Conservation (phyloP, 2,113 vertebrate genomes). For the Nicator chloris region DNA sequence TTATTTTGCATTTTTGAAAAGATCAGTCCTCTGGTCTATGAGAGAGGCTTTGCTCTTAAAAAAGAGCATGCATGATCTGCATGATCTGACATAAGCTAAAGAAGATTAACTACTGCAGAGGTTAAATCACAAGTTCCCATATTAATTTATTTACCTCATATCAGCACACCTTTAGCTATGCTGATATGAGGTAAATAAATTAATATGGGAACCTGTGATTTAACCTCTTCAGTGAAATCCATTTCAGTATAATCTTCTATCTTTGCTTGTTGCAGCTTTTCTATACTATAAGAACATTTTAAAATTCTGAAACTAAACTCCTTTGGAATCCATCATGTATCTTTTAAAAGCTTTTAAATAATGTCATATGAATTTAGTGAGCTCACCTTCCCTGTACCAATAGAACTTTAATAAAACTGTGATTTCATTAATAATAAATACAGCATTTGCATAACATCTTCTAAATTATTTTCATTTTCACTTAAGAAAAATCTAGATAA, state of each 20-base stretch:
- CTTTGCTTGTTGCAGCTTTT: not conserved
- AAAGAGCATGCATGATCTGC: no score
- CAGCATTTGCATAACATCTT: not conserved
- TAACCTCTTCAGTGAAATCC: not conserved
- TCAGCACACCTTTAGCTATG: not conserved
- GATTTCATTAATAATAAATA: not conserved
- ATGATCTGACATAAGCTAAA: not conserved
- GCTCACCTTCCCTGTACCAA: not conserved
- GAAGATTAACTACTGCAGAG: no score
- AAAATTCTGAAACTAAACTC: not conserved
- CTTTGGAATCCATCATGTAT: not conserved
- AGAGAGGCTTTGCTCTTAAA: not conserved
- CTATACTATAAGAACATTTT: not conserved
- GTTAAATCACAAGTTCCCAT: no score
- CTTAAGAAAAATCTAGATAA: not conserved
- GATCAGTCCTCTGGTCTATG: not conserved
- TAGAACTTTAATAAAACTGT: not conserved
- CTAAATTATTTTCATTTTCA: not conserved
- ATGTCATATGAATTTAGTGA: not conserved
- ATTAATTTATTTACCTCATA: no score
- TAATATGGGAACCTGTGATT: not conserved
- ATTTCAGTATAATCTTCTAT: not conserved
- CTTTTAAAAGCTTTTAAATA: not conserved
- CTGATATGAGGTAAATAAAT: slow-evolving; percentile 14
- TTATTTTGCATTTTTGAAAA: not conserved